phyloP scores from a whole-genome alignment of 2,888 invertebrate genomes.

The Eupithecia tripunctaria region DNA sequence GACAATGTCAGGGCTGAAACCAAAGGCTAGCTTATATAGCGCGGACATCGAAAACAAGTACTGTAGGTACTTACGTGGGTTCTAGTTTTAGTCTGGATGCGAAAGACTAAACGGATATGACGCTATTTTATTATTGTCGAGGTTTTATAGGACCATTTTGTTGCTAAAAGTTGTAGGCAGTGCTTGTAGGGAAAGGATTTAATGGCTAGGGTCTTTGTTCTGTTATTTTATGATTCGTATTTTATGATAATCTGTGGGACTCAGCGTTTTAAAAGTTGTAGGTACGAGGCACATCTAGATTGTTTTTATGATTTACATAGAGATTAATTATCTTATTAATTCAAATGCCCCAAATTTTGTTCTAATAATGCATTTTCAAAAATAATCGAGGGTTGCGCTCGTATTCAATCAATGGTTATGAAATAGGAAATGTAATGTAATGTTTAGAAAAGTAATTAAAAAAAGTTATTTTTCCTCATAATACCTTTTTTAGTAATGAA shows the following conservation, averaged over 20 bases:
- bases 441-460: too few species aligned
- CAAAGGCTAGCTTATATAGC: conserved; percentile 79
- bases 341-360: background rate
- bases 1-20: conserved; percentile 80
- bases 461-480: too few species aligned
- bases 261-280: background rate
- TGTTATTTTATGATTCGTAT: conserved; percentile 1
- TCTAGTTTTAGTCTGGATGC: conserved; percentile 74
- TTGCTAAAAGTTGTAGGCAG: conserved; percentile 20
- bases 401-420: too few species aligned
- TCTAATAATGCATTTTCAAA: background rate
- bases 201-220: conserved; percentile 11
- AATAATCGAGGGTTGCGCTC: too few species aligned
- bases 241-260: background rate
- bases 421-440: too few species aligned
- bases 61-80: conserved; percentile 70
- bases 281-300: background rate
- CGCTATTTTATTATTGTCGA: conserved; percentile 42
- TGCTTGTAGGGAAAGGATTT: conserved; percentile 17
- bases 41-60: conserved; percentile 70
- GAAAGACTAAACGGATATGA: conserved; percentile 76
- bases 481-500: background rate
- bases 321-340: background rate
- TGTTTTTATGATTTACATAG: background rate
- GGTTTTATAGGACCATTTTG: conserved; percentile 25